Evolutionary conservation across 2,888 invertebrate genomes (phyloP).

Genomic region (Synanthedon tipuliformis): DNA sequence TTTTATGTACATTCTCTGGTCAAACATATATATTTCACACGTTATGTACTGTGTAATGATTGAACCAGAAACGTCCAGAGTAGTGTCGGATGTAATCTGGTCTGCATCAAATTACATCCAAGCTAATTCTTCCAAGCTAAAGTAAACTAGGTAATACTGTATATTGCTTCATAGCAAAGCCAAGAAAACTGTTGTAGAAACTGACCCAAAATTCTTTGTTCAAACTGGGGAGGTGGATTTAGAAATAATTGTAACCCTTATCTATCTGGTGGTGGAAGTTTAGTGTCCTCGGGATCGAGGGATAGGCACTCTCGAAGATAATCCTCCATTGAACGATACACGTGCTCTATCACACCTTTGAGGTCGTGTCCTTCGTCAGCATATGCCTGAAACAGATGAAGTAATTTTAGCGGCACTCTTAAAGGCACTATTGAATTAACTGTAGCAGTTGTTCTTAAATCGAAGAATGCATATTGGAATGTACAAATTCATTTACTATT

Average conservation of each 20-base stretch:
- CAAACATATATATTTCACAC: too few relatives aligned
- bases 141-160: constrained; percentile 13
- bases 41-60: too few relatives aligned
- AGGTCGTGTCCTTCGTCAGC: constrained; percentile 92
- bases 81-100: too few relatives aligned
- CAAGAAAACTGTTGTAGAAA: neutral
- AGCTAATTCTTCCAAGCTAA: neutral
- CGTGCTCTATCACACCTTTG: constrained; percentile 87
- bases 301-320: constrained; percentile 91
- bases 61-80: too few relatives aligned
- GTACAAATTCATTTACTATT: too few relatives aligned
- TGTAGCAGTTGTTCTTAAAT: too few relatives aligned
- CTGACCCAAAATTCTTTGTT: neutral
- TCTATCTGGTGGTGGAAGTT: constrained; percentile 72
- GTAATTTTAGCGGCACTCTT: too few relatives aligned
- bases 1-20: too few relatives aligned
- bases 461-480: too few relatives aligned
- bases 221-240: constrained; percentile 4
- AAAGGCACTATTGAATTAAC: too few relatives aligned
- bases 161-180: neutral
- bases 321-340: constrained; percentile 93
- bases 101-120: too few relatives aligned
- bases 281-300: constrained; percentile 82
- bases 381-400: constrained; percentile 76
- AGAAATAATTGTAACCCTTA: constrained; percentile 24